Base-by-base conservation (phyloP, 2,113 vertebrate species). In the Podilymbus podiceps region DNA sequence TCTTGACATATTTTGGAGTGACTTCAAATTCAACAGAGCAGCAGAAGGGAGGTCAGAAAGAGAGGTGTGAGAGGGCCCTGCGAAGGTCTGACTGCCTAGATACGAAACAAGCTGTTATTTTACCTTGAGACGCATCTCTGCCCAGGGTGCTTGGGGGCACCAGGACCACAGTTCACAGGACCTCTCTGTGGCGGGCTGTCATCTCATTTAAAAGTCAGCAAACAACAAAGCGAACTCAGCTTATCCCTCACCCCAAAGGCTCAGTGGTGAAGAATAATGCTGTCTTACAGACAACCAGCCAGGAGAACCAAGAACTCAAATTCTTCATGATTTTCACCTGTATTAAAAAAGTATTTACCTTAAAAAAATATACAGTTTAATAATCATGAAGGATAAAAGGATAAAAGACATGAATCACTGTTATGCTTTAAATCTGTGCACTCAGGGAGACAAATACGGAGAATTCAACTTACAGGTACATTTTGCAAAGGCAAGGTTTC, bases 241-340 rank as follows among this genome's bases (percentile, higher is more conserved):
- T 83, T 20, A 17, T 16, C 49, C 33, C 77, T 66, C 35, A 58
- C 5, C 31, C 19, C 22, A 69, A 50, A 66, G 9, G 6, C 5
- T 22, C 18, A 47, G 12, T 3, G 6, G 21, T 23, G 9, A 67
- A 35, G 46, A 68, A 27, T 8, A 5, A 12, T 10, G 31, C 2
- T 16, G 2, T 47, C 47, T 53, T 47, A 44, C 2, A 52, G 68
- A 77, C 74, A 15, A 88, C 21, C 21, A 80, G 17, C 27, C 28
- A 11, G 19, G 49, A 91, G 91, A 91, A 53, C 17, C 16, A 62
- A n/a, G 8, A 89, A 49, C 40, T 19, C 33, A 68, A 68, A 23
- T 11, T 35, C 47, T 52, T 25, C 4, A 0, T 11, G 15, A 46
- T 22, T 91, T 89, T 88, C 49, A 60, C 0, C 0, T 55, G 5